Percentiles rank a stretch among this genome's conserved stretches.
These are phyloP conservation scores for Nipponacmea schrenckii DNA, from an alignment of 2,888 invertebrate genomes.

Conservation along the genomic window DNA sequence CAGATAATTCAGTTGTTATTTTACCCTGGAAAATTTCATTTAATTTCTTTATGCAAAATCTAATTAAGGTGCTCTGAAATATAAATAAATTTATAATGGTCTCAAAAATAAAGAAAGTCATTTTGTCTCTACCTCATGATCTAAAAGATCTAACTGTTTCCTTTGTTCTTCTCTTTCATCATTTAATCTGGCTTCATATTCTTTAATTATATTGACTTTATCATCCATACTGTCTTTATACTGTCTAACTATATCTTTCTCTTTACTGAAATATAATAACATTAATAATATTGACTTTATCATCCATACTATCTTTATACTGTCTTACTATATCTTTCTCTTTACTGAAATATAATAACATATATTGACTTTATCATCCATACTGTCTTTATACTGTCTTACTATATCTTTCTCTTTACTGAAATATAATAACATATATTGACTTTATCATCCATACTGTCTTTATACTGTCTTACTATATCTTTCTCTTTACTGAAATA, in stretches of 20 bases:
- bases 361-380: too few relatives aligned
- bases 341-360: too few relatives aligned
- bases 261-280: constrained; percentile 48
- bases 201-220: constrained; percentile 36
- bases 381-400: too few relatives aligned
- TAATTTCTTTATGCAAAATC: neutral
- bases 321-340: too few relatives aligned
- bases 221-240: constrained; percentile 52
- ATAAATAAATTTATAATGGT: too few relatives aligned
- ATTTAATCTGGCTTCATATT: constrained; percentile 52
- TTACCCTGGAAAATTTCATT: constrained; percentile 44
- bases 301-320: too few relatives aligned
- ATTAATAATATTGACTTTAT: neutral
- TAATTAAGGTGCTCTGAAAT: neutral
- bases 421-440: too few relatives aligned
- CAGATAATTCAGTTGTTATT: constrained; percentile 65
- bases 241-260: constrained; percentile 52
- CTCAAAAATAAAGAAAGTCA: too few relatives aligned
- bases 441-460: too few relatives aligned
- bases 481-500: too few relatives aligned
- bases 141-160: constrained; percentile 55
- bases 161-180: constrained; percentile 56
- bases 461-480: too few relatives aligned
- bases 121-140: constrained; percentile 52
- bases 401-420: too few relatives aligned